A percentile compares a stretch with the other conserved stretches of the same genome.
These are phyloP conservation scores for Chromobotia macracanthus DNA, from an alignment of 2,797 vertebrate species.

Conservation along the genomic window DNA sequence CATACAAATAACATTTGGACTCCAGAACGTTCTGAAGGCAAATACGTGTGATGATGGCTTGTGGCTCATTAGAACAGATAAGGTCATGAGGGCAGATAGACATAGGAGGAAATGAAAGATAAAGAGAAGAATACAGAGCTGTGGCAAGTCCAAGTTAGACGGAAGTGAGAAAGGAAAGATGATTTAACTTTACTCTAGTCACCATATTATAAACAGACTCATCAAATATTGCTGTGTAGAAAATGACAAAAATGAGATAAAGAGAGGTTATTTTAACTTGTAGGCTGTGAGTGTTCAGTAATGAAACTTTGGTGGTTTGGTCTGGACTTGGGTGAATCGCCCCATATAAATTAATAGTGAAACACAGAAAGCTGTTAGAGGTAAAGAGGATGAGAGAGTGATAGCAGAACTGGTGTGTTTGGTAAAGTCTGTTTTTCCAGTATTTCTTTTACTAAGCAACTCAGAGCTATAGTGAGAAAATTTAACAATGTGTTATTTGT, in stretches of 20 bases:
- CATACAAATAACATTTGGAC: slow-evolving; percentile 24
- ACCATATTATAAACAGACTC: neutral
- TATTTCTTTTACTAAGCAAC: neutral
- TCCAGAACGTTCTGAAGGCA: slow-evolving; percentile 19
- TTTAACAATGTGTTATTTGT: neutral
- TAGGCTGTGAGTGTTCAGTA: too few species aligned
- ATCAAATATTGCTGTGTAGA: neutral
- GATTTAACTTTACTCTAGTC: neutral
- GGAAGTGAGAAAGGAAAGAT: slow-evolving; percentile 9
- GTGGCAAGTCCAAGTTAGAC: neutral
- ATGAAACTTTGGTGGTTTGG: too few species aligned
- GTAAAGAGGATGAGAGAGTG: neutral
- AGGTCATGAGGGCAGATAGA: slow-evolving; percentile 4
- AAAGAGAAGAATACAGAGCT: neutral
- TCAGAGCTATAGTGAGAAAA: neutral
- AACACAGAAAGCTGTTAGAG: neutral
- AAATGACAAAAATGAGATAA: neutral
- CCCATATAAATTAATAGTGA: neutral
- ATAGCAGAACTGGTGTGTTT: neutral
- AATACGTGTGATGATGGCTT: slow-evolving; percentile 32
- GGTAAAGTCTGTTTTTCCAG: neutral
- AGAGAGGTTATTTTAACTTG: neutral
- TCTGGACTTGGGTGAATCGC: too few species aligned
- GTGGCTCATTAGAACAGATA: slow-evolving; percentile 8
- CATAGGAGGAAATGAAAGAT: neutral